phyloP scores from a whole-genome alignment of 2,888 invertebrate species.

The Agapostemon virescens region DNA sequence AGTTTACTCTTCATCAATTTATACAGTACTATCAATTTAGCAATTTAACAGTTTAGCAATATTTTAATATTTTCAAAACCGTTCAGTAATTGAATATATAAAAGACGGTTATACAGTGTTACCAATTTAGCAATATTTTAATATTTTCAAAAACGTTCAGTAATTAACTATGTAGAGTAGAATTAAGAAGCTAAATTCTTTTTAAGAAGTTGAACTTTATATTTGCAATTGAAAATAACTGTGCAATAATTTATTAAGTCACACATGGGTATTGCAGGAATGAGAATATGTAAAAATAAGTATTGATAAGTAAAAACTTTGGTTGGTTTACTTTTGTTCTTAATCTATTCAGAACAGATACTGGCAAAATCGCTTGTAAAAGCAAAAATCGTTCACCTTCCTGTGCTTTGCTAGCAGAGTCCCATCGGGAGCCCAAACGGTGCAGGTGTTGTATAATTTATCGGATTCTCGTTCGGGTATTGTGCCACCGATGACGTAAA shows the following conservation, averaged over 20 bases:
- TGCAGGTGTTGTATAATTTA: constrained; percentile 92
- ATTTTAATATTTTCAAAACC: background rate
- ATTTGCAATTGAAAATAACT: too few species aligned
- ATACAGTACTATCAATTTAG: background rate
- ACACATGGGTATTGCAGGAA: background rate
- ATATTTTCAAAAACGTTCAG: background rate
- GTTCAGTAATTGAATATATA: background rate
- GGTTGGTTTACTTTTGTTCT: background rate
- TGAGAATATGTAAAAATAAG: background rate
- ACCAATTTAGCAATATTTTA: background rate
- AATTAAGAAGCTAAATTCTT: too few species aligned
- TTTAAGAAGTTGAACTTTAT: too few species aligned
- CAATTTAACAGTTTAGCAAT: too few species aligned
- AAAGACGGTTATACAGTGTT: background rate
- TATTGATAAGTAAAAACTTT: too few species aligned
- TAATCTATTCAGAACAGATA: background rate
- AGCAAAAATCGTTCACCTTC: constrained; percentile 83
- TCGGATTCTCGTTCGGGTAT: constrained; percentile 89
- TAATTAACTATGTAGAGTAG: too few species aligned
- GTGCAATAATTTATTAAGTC: too few species aligned
- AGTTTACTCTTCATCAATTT: background rate
- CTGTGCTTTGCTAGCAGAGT: constrained; percentile 89
- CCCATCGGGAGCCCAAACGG: constrained; percentile 91
- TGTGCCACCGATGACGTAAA: constrained; percentile 94
- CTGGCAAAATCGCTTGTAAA: background rate